A percentile compares a stretch with the other conserved stretches of the same genome.
These are phyloP conservation scores for Drosophila fungiperda DNA, from an alignment of 2,888 invertebrate genomes.

Conservation along the genomic window DNA sequence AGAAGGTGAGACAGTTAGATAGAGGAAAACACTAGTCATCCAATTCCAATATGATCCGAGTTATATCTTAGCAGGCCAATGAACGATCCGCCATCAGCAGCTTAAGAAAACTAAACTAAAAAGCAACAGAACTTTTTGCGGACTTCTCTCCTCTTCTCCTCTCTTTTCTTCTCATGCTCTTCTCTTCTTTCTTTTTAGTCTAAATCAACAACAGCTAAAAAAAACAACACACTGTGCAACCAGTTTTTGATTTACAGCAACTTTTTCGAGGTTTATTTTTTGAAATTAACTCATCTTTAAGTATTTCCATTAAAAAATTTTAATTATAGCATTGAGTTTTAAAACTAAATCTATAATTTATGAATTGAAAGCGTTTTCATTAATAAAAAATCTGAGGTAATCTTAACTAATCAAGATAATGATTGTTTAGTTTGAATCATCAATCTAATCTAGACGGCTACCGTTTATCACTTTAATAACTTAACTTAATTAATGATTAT, in stretches of 20 bases:
- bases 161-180: not conserved
- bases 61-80: slow-evolving; percentile 60
- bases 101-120: slow-evolving; percentile 41
- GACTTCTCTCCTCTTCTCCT: slow-evolving; percentile 29
- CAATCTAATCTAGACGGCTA: not conserved
- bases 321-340: not conserved
- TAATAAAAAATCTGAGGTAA: not conserved
- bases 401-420: not conserved
- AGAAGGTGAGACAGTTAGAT: slow-evolving; percentile 17
- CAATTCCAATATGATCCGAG: slow-evolving; percentile 41
- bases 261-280: not conserved
- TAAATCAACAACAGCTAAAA: slow-evolving; percentile 53
- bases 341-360: not conserved
- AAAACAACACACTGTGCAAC: slow-evolving; percentile 51
- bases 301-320: not conserved
- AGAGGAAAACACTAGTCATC: slow-evolving; percentile 61
- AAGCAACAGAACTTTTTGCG: slow-evolving; percentile 50
- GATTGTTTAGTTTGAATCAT: not conserved
- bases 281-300: not conserved
- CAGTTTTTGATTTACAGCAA: not conserved
- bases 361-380: not conserved
- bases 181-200: slow-evolving; percentile 31
- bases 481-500: not conserved
- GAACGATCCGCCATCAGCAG: slow-evolving; percentile 73
- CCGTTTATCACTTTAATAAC: not conserved